Conservation (phyloP, 2,797 vertebrate species). For the Anas acuta region DNA sequence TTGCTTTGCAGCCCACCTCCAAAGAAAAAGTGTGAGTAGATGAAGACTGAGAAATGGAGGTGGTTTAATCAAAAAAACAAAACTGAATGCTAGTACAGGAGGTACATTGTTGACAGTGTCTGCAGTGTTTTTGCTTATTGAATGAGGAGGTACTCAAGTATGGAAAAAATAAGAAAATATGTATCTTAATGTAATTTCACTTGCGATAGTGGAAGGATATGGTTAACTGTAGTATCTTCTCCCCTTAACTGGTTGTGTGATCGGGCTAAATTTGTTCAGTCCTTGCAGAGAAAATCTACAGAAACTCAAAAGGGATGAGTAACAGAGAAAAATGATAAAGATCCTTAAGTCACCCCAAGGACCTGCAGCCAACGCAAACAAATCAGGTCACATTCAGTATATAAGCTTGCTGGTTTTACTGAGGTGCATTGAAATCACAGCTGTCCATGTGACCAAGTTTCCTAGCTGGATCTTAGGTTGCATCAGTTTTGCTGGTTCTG, state of each 20-base stretch:
- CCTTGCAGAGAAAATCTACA: neutral
- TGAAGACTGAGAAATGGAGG: neutral
- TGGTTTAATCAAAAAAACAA: neutral
- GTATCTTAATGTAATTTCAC: neutral
- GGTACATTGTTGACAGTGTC: neutral
- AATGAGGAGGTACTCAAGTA: neutral
- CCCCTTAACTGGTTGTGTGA: neutral
- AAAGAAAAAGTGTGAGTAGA: neutral
- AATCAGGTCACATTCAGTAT: neutral
- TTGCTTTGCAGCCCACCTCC: neutral
- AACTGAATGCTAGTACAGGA: neutral
- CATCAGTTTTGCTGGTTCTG: neutral
- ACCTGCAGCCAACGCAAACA: neutral
- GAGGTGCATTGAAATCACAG: neutral
- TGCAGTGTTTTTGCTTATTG: neutral
- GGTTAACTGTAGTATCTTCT: neutral
- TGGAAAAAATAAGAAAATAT: neutral
- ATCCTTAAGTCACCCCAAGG: neutral
- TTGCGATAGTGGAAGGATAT: neutral
- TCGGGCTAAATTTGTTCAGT: neutral
- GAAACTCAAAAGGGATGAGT: rapidly evolving
- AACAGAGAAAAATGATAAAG: neutral
- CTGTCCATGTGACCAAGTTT: too few species aligned
- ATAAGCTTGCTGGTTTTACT: neutral
- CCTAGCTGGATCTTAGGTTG: neutral